Evolutionary conservation across 2,888 invertebrate genomes (phyloP).

Genomic region (Odontomyia ornata): DNA sequence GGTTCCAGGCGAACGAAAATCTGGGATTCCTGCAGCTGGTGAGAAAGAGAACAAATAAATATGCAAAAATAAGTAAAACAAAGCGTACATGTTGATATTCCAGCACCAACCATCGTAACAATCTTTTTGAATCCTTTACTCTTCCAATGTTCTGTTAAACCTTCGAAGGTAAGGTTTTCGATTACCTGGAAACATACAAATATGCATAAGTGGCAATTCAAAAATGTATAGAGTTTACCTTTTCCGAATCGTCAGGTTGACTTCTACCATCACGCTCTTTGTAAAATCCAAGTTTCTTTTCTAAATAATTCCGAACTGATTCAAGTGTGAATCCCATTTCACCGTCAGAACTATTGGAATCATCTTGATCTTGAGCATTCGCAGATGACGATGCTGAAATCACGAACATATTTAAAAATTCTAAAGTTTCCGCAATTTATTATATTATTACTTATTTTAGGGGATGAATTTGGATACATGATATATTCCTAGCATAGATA

Average conservation of each 20-base stretch:
- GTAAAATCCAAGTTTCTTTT: conserved; percentile 45
- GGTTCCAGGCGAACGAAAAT: conserved; percentile 85
- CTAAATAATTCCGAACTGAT: conserved; percentile 43
- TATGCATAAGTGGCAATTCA: neutral
- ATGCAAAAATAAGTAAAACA: conserved; percentile 36
- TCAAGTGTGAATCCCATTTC: conserved; percentile 44
- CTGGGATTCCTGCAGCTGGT: conserved; percentile 94
- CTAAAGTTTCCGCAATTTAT: neutral
- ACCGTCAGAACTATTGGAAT: neutral
- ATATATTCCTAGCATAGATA: no score
- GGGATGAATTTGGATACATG: no score
- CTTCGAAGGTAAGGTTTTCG: conserved; percentile 77
- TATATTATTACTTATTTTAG: no score
- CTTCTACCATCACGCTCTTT: conserved; percentile 14
- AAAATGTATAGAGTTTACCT: neutral
- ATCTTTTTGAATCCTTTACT: conserved; percentile 82
- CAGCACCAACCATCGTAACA: conserved; percentile 94
- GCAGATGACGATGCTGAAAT: neutral
- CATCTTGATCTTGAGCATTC: neutral
- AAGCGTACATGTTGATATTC: conserved; percentile 90
- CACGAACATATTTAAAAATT: neutral
- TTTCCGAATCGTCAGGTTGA: conserved; percentile 13
- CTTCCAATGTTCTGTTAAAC: conserved; percentile 81
- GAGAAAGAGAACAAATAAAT: conserved; percentile 53
- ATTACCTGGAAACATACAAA: conserved; percentile 67